Evolutionary conservation across 2,113 vertebrate species (phyloP).

Genomic region (Pipa parva): DNA sequence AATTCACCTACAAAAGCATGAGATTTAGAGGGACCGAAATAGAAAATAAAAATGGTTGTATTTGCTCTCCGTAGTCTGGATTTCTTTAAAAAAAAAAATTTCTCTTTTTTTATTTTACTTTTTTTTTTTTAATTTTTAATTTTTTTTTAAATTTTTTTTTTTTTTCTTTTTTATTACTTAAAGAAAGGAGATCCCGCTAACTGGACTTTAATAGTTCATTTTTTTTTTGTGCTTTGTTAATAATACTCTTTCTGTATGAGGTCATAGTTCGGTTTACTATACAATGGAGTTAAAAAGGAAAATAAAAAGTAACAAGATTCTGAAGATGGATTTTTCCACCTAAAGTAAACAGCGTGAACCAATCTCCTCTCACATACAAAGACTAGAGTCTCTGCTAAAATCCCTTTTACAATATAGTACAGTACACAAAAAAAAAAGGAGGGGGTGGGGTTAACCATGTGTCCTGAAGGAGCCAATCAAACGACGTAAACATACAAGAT

Average conservation of each 20-base stretch:
- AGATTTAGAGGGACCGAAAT: constrained; percentile 1
- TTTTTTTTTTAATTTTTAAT: constrained; percentile 7
- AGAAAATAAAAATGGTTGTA: constrained; percentile 1
- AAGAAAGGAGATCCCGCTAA: constrained; percentile 61
- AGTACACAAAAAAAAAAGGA: constrained; percentile 79
- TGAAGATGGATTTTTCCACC: constrained; percentile 76
- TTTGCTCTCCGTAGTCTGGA: constrained; percentile 27
- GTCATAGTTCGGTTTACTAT: constrained; percentile 99
- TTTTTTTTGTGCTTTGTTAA: constrained; percentile 76
- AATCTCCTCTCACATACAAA: constrained; percentile 72
- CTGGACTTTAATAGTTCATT: constrained; percentile 84
- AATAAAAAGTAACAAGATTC: constrained; percentile 69
- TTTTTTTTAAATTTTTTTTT: constrained; percentile 22
- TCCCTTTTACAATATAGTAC: constrained; percentile 98
- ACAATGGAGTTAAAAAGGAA: constrained; percentile 92
- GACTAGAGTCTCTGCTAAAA: constrained; percentile 94
- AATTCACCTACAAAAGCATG: constrained; percentile 39
- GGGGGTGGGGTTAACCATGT: constrained; percentile 58
- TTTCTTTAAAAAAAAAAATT: no score
- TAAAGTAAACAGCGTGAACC: constrained; percentile 91
- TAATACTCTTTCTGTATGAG: constrained; percentile 99
- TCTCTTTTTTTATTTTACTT: no score
- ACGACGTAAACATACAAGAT: constrained; percentile 86
- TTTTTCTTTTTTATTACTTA: constrained; percentile 54
- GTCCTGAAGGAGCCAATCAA: constrained; percentile 81